Evolutionary conservation across 2,797 vertebrate species (phyloP).

Genomic region (Myotis findleyi): DNA sequence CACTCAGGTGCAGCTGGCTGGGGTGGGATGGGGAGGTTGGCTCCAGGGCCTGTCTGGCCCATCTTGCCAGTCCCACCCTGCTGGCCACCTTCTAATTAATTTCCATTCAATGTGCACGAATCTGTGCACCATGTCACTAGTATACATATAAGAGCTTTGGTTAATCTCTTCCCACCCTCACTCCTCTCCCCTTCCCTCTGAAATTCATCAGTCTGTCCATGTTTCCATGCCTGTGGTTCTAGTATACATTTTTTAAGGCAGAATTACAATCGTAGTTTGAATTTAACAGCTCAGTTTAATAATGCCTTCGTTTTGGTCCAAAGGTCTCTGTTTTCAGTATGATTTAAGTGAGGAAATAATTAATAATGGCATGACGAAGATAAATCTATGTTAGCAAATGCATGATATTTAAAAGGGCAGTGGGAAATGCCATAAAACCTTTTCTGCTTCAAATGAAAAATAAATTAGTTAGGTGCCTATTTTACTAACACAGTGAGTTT

Average conservation of each 20-base stretch:
- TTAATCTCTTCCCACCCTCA: no score
- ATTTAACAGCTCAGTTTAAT: slow-evolving; percentile 4
- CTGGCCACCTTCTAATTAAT: no score
- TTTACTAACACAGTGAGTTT: not conserved
- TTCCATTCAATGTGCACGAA: no score
- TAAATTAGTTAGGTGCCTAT: not conserved
- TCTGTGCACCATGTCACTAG: no score
- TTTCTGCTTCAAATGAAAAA: slow-evolving; percentile 38
- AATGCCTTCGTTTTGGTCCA: not conserved
- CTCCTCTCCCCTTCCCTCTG: no score
- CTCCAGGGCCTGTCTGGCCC: no score
- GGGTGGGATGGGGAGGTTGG: no score
- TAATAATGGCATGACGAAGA: not conserved
- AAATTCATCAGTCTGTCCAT: no score
- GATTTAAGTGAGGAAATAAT: slow-evolving; percentile 22
- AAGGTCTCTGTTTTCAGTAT: slow-evolving; percentile 28
- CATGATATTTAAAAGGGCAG: not conserved
- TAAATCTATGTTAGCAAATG: not conserved
- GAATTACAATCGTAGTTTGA: not conserved
- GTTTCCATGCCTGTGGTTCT: no score
- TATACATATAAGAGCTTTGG: no score
- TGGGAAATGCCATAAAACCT: not conserved
- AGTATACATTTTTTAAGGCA: not conserved
- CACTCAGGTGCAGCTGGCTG: no score
- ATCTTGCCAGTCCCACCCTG: no score